A percentile compares a stretch with the other conserved stretches of the same genome.
phyloP scores from a whole-genome alignment of 2,113 vertebrate genomes.

The Microtus ochrogaster region DNA sequence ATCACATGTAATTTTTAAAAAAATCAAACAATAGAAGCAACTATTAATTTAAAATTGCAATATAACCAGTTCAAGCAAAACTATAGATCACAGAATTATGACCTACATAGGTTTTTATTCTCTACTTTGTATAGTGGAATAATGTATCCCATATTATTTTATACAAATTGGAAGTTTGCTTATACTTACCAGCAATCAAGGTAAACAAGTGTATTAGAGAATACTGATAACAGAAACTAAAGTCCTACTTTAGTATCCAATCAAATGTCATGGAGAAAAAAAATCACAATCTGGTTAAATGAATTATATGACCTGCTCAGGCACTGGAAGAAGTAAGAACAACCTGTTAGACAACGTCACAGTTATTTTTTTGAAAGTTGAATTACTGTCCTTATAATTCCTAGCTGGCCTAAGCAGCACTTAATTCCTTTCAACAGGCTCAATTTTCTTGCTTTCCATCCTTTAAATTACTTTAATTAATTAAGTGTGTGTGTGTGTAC shows the following conservation, averaged over 20 bases:
- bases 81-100: not conserved
- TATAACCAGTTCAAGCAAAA: not conserved
- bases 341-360: not conserved
- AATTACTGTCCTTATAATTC: not conserved
- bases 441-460: not conserved
- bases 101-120: not conserved
- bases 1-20: not conserved
- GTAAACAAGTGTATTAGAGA: not conserved
- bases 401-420: not conserved
- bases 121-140: not conserved
- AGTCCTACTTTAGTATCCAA: constrained; percentile 12
- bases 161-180: not conserved
- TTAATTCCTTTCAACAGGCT: not conserved
- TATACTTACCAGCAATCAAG: not conserved
- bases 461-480: not conserved
- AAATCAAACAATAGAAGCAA: constrained; percentile 21
- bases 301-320: not conserved
- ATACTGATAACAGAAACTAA: not conserved
- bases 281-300: not conserved
- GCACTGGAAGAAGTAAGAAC: not conserved
- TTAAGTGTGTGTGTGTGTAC: not conserved
- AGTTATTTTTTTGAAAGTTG: constrained; percentile 56
- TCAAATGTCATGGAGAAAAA: not conserved
- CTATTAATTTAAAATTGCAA: not conserved
- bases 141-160: not conserved